Percentiles rank a stretch among this genome's conserved stretches.
Conservation (phyloP, 2,797 vertebrate genomes). For the Sciaenops ocellatus region DNA sequence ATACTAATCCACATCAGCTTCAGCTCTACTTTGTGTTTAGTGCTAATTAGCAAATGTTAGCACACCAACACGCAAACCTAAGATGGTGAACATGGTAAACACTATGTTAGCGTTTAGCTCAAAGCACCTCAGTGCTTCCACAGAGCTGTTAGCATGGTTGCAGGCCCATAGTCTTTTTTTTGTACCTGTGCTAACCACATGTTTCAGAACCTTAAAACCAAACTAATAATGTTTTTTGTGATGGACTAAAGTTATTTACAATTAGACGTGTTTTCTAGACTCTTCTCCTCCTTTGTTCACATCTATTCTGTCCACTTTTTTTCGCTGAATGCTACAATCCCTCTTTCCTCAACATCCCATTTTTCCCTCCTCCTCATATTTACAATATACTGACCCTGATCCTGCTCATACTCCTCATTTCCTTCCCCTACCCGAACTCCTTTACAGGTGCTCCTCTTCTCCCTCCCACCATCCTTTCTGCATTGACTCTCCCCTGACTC, state of each 20-base stretch:
- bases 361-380: constrained; percentile 17
- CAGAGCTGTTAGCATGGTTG: constrained; percentile 8
- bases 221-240: neutral
- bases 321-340: constrained; percentile 7
- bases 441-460: neutral
- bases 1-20: neutral
- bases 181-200: neutral
- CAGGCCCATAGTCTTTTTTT: neutral
- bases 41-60: constrained; percentile 15
- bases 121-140: neutral
- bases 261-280: neutral
- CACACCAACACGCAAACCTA: neutral
- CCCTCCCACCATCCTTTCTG: constrained; percentile 13
- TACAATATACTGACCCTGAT: neutral
- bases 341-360: neutral
- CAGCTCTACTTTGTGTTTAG: neutral
- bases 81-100: neutral
- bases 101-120: neutral
- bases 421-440: neutral
- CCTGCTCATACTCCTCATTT: neutral
- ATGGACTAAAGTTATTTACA: constrained; percentile 16
- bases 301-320: neutral
- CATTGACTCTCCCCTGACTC: neutral
- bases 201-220: constrained; percentile 15
- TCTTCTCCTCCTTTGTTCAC: neutral